Evolutionary conservation across 2,797 vertebrate species (phyloP), one percentile per base, ranked within the genome.

Genomic region (Ctenopoma kingsleyae): DNA sequence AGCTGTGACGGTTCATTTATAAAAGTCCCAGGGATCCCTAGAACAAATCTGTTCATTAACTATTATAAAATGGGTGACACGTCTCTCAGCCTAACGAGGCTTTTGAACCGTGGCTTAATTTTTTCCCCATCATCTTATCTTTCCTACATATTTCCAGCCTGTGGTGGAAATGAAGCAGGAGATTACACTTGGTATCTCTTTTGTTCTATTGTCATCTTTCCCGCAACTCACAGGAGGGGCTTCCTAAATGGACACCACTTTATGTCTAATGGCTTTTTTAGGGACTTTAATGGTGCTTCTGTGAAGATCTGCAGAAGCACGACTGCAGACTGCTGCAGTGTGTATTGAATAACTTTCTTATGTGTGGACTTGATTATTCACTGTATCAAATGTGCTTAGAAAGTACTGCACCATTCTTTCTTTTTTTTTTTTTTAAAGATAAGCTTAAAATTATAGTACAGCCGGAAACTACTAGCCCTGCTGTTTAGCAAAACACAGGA

Each of bases 251-350:
- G 70, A 76, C 76, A 70, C 65, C 55, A 75, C 71, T 83, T 82
- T 83, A 73, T 20, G 51, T 76, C 30, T 86, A 88, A 88, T 79
- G 76, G 78, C 71, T 83, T 68, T 87, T 82, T 82, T 53, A 65
- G 62, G 30, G 71, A 71, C 76, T 69, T 79, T 84, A 82, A 86
- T 86, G 71, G 54, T 60, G 76, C 50, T 68, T 78, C 51, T 74
- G 58, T 58, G 70, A 61, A 71, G 60, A 80, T 72, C 25, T 71
- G 57, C 68, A 69, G 57, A 55, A 53, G 53, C 49, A 23, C 67
- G 10, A 17, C 59, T 55, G 69, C 71, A 62, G 43, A 63, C 56
- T 55, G 50, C 48, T 16, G 59, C 67, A 65, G 40, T 43, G n/a
- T 57, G 43, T 70, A 62, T 71, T 54, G 60, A 65, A 78, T 74